These are phyloP conservation scores for Gavialis gangeticus DNA, from an alignment of 2,113 vertebrate genomes.

Conservation along the genomic window DNA sequence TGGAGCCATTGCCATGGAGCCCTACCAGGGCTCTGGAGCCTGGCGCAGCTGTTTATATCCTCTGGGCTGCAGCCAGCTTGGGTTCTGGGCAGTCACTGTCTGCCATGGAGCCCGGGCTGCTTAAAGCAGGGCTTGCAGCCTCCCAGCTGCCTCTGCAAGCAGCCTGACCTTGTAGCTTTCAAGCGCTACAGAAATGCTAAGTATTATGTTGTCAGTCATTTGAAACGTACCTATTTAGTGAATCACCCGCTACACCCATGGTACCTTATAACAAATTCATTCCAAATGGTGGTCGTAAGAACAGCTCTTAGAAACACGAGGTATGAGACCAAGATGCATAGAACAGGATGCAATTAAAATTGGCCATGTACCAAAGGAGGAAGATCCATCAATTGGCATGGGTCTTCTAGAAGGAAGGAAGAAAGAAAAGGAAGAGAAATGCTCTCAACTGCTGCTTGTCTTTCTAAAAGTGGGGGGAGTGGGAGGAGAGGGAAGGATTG, in stretches of 20 bases:
- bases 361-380: neutral
- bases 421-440: neutral
- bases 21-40: no score
- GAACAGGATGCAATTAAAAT: neutral
- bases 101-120: no score
- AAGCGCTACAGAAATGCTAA: no score
- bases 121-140: no score
- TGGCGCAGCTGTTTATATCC: no score
- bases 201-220: neutral
- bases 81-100: no score
- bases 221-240: neutral
- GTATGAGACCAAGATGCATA: neutral
- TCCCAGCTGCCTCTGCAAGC: no score
- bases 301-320: neutral
- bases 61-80: no score
- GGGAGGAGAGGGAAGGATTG: neutral
- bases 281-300: neutral
- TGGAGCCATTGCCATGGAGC: no score
- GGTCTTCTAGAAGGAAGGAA: neutral
- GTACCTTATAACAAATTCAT: neutral
- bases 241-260: neutral
- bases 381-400: neutral
- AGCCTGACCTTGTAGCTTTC: no score
- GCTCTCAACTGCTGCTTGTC: neutral
- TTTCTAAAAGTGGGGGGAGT: neutral